Evolutionary conservation across 2,113 vertebrate genomes (phyloP), one percentile per base, ranked within the genome.

Genomic region (Melanostigma gelatinosum): DNA sequence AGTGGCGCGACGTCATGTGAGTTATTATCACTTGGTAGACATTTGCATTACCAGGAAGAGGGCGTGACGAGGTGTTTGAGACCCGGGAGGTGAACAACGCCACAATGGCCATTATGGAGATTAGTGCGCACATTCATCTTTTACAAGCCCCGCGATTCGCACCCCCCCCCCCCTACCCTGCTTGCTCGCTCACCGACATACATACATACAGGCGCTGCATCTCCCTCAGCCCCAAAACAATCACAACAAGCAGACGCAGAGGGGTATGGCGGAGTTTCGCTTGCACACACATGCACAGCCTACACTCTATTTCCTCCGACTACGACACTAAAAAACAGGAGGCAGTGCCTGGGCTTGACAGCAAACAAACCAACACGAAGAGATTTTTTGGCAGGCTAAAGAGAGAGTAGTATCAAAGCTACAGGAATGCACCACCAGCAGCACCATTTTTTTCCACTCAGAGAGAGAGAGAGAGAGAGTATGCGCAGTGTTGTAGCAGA

Each of bases 321-420:
- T 86, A 76, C 55, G 44, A 72, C 73, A 83, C 52, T 84, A 87
- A 89, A 87, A 90, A 89, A 88, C 80, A 82, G 85, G 84, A 85
- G 84, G 83, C 81, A 82, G 69, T 79, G 82, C 69, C 75, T 57
- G 34, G 57, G 62, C 83, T 70, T 93, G 87, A 93, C 91, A 88
- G 87, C 87, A 86, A 91, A 89, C 89, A 92, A 90, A 89, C 76
- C 82, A 79, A 88, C 75, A 87, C 83, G 79, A 89, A 85, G 80
- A 88, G 85, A 87, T 87, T 86, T 34, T 72, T 81, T 90, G 85
- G 89, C 92, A 87, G 83, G 83, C 86, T 81, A 85, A 85, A 87
- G 79, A 89, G 72, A 87, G 85, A 88, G 75, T 69, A 48, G 57
- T 81, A 94, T 93, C 89, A 92, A 93, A 93, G 92, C 87, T 75